Evolutionary conservation across 2,113 vertebrate genomes (phyloP).

Genomic region (Scalopus aquaticus): DNA sequence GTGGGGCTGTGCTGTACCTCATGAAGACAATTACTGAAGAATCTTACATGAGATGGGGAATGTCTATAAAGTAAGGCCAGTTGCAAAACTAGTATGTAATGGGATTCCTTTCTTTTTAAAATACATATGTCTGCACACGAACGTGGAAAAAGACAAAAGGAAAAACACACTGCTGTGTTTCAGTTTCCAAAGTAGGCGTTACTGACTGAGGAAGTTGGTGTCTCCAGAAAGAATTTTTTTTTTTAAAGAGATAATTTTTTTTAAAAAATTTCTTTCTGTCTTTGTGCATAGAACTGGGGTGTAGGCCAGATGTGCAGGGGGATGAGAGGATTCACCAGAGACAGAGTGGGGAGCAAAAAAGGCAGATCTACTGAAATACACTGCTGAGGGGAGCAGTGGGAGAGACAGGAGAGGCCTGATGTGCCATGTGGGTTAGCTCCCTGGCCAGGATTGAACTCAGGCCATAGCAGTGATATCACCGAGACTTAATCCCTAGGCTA

Average conservation of each 20-base stretch:
- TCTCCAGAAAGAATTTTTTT: background rate
- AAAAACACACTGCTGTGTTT: background rate
- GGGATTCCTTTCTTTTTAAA: background rate
- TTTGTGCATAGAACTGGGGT: no score
- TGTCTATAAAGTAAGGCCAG: background rate
- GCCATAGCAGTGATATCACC: no score
- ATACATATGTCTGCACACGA: background rate
- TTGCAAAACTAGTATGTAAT: background rate
- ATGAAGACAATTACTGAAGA: constrained; percentile 18
- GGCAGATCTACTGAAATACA: no score
- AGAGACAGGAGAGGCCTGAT: no score
- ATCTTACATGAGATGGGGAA: background rate
- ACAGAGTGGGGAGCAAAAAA: no score
- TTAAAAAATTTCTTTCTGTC: no score
- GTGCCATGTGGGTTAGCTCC: no score
- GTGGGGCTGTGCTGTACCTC: background rate
- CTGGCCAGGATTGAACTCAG: no score
- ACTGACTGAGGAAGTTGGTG: background rate
- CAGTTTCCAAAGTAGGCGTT: background rate
- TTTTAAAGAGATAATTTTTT: constrained; percentile 15
- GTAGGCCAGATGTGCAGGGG: no score
- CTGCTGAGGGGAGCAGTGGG: no score
- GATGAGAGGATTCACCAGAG: no score
- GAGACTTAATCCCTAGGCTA: no score
- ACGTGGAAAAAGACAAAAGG: background rate